These are phyloP conservation scores for Montipora sp. DNA, from an alignment of 64 coral and sea anemone species.

Conservation along the genomic window DNA sequence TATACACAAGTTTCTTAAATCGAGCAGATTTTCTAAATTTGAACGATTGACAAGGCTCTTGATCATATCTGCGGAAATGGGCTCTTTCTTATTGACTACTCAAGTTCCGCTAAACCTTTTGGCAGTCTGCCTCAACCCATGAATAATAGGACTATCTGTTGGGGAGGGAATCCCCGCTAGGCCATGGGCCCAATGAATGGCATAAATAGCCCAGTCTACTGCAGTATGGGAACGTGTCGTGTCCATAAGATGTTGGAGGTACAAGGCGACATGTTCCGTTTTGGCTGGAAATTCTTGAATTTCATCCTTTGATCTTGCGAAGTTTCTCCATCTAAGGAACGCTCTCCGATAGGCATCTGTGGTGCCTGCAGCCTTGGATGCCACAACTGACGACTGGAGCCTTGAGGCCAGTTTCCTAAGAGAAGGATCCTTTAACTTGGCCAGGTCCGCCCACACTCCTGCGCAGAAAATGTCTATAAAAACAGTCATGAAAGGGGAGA, in stretches of 20 bases:
- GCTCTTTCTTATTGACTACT: constrained; percentile 35
- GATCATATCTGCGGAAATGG: constrained; percentile 21
- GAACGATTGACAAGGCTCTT: constrained; percentile 2
- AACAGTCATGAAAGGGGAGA: background rate
- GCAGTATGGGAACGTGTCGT: background rate
- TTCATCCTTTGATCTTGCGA: background rate
- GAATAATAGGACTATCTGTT: too few species aligned
- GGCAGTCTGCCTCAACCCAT: too few species aligned
- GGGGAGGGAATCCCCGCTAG: too few species aligned
- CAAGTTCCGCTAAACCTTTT: too few species aligned
- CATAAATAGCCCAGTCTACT: constrained; percentile 42
- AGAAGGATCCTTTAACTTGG: background rate
- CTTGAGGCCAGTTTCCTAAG: background rate
- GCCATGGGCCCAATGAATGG: too few species aligned
- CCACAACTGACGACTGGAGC: constrained; percentile 6
- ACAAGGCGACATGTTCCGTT: constrained; percentile 14
- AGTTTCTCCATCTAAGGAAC: constrained; percentile 6
- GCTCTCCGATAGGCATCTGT: constrained; percentile 13
- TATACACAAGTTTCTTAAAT: too few species aligned
- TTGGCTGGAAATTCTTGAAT: background rate
- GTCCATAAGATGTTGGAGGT: constrained; percentile 44
- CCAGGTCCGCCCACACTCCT: background rate
- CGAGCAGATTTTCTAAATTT: constrained; percentile 22
- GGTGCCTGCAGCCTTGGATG: constrained; percentile 29
- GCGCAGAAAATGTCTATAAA: background rate